Evolutionary conservation across 2,797 vertebrate species (phyloP), one percentile per base, ranked within the genome.

Genomic region (Aldrovandia affinis): DNA sequence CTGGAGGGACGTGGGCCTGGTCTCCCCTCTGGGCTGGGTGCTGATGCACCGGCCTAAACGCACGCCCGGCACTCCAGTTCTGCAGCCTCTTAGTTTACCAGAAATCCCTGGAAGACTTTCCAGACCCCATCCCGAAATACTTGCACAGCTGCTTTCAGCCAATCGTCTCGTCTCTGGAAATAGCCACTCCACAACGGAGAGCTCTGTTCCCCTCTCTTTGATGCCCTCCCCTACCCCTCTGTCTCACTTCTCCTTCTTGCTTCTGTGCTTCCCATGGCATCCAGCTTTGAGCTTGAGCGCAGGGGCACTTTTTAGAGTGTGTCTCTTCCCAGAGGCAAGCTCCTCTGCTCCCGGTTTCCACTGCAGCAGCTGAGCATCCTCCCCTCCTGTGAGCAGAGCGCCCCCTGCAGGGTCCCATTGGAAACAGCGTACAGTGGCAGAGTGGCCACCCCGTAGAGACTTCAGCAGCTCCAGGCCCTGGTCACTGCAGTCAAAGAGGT

Each of bases 301-400:
- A 0, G 97, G 97, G 15, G 93, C 77, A 33, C 95, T 95, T 93
- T 99, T 99, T 92, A 95, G 87, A 1, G 93, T 91, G 0, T 91
- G 89, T 86, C 87, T 95, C 92, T 95, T 97, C 55, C 90, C 81
- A 0, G 89, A 50, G 8, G 85, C 91, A 47, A 93, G 92, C 87
- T 96, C 95, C 85, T 90, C 87, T 36, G 95, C 93, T 87, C 95
- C 92, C 0, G 95, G 93, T 94, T 95, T 97, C 98, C 98, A 99
- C 65, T 97, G 95, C 90, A 99, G 90, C 90, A 99, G 92, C 90
- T 97, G 97, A 28, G 95, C 96, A 50, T 99, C 98, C 91, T 99
- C 98, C 12, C 97, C 98, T 0, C 97, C 98, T 0, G 97, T 99
- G 89, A 98, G 81, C 87, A 99, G 90, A 65, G 94, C 92, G 75